Percentiles rank a stretch among this genome's conserved stretches.
phyloP scores from a whole-genome alignment of 2,113 vertebrate genomes.

The Xenus cinereus region DNA sequence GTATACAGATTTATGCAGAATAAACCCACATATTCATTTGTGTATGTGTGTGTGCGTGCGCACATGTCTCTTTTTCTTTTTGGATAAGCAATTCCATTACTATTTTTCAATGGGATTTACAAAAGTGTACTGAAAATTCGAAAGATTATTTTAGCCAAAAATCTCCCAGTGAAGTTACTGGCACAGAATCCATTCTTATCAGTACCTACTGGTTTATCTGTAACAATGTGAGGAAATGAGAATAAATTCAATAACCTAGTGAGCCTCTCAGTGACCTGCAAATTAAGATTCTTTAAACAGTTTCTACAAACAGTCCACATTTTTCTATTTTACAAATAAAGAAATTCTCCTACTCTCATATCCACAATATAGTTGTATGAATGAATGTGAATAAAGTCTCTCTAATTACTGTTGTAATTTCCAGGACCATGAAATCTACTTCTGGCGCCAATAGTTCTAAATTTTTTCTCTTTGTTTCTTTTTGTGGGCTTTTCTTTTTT shows the following conservation, averaged over 20 bases:
- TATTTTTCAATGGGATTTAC: background rate
- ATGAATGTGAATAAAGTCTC: background rate
- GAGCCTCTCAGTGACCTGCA: background rate
- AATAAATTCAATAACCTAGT: background rate
- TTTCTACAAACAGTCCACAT: background rate
- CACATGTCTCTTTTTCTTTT: background rate
- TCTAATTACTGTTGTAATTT: background rate
- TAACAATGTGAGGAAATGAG: background rate
- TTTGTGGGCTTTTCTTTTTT: background rate
- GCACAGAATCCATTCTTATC: background rate
- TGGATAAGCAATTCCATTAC: background rate
- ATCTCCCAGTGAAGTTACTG: background rate
- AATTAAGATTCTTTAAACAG: background rate
- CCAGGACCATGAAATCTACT: background rate
- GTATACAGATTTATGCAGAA: background rate
- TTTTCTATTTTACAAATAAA: background rate
- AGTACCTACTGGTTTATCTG: background rate
- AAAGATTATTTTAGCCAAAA: background rate
- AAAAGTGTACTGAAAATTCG: background rate
- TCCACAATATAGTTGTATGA: background rate
- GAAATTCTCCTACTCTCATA: background rate
- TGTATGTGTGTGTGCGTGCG: rapidly evolving
- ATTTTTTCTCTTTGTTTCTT: background rate
- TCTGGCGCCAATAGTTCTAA: background rate
- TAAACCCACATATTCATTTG: background rate